phyloP scores from a whole-genome alignment of 2,888 invertebrate species.

The Alviniconcha strummeri region DNA sequence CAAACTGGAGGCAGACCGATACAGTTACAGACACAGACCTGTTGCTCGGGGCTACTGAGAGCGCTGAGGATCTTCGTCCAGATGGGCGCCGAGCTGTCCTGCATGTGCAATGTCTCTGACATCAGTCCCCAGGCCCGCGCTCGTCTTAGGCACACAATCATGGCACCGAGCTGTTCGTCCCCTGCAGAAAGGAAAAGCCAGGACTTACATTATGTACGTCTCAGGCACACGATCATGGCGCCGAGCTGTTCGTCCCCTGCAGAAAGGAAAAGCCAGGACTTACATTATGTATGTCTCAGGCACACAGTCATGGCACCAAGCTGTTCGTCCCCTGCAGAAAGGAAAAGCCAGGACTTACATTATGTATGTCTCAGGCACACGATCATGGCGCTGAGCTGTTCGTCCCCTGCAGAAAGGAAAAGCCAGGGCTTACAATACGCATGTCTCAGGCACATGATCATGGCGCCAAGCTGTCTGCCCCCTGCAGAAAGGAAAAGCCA shows the following conservation, averaged over 20 bases:
- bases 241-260: constrained; percentile 40
- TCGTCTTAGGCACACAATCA: constrained; percentile 66
- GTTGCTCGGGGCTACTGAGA: constrained; percentile 78
- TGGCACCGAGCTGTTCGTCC: constrained; percentile 48
- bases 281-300: constrained; percentile 50
- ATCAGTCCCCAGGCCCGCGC: constrained; percentile 62
- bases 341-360: too few species aligned
- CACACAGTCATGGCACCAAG: constrained; percentile 66
- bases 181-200: not conserved
- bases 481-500: not conserved
- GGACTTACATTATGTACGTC: constrained; percentile 38
- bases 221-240: constrained; percentile 67
- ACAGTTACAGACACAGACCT: constrained; percentile 74
- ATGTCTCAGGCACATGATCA: not conserved
- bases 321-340: not conserved
- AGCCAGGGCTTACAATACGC: too few species aligned
- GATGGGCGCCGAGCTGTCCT: not conserved
- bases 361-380: constrained; percentile 64
- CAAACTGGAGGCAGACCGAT: too few species aligned
- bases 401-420: not conserved
- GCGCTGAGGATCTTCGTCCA: constrained; percentile 76
- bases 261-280: not conserved
- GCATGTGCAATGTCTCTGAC: constrained; percentile 11
- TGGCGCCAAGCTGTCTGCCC: not conserved
- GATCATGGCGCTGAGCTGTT: constrained; percentile 58